Base-by-base conservation (phyloP, 2,797 vertebrate species). In the Epinephelus coioides region DNA sequence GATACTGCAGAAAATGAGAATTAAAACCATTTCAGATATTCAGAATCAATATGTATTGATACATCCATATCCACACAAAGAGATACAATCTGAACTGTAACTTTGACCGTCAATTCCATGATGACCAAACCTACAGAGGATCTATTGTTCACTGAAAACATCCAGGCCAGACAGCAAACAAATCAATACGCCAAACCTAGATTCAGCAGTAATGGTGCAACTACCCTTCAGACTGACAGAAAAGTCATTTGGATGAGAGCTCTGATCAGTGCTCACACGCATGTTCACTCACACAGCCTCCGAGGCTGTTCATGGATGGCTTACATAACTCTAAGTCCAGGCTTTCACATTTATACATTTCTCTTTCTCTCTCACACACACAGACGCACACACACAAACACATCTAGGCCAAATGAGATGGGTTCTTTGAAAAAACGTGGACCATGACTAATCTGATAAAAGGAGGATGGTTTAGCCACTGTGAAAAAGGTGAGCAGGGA, bases 241-340 rank as follows among this genome's bases (percentile, higher is more conserved):
- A 83, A 71, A 73, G 70, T 65, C n/a, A 83, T 78, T 75, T 56
- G 44, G 18, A 80, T 79, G 62, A 82, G 86, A 78, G 69, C 79
- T 66, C 30, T 73, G 25, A 76, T 64, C 40, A 1, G 49, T 61
- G 70, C 46, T 62, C 63, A 66, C 78, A 81, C 60, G 57, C 55
- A 66, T 53, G 55, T 71, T 49, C 62, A 60, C 53, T 21, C 70
- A 67, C 51, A 53, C 56, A 67, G 62, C 50, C 59, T 77, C 54
- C 56, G 43, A 83, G 59, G 68, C 69, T 78, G 83, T 50, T 89
- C 75, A 67, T 55, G 51, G 68, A 54, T 66, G 73, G 81, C 84
- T 95, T 95, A 93, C 82, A 80, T 93, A 94, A 93, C 82, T 66
- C 50, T 50, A 61, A 83, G 66, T 85, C 77, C 73, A 53, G 19